Percentiles rank a stretch among this genome's conserved stretches.
Conservation (phyloP, 2,797 vertebrate genomes). For the Lithobates sylvaticus region DNA sequence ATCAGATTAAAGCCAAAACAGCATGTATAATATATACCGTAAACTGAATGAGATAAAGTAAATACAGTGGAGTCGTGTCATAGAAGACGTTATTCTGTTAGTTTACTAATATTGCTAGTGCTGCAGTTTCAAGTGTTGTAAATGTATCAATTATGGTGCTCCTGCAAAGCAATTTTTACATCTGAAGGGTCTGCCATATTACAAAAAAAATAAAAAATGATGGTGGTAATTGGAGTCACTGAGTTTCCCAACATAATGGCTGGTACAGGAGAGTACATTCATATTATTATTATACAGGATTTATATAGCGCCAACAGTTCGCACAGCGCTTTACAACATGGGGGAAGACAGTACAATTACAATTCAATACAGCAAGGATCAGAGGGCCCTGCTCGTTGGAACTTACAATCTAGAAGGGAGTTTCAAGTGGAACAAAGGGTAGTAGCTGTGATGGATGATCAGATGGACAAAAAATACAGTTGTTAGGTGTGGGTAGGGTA, state of each 20-base stretch:
- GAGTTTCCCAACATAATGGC: not conserved
- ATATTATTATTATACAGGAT: no score
- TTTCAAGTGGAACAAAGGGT: no score
- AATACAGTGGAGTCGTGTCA: not conserved
- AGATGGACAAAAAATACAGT: no score
- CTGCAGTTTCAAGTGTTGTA: not conserved
- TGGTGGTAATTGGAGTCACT: not conserved
- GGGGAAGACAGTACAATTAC: no score
- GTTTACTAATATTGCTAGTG: not conserved
- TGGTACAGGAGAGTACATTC: not conserved
- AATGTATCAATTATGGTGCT: not conserved
- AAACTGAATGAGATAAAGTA: not conserved
- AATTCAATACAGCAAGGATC: no score
- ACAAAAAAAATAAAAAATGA: not conserved
- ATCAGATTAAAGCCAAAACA: not conserved
- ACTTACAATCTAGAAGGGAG: no score
- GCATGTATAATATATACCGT: not conserved
- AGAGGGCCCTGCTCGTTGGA: no score
- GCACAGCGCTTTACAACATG: no score
- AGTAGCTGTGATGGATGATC: no score
- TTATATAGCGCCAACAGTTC: no score
- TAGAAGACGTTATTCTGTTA: not conserved
- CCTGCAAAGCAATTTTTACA: not conserved
- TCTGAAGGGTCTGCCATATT: not conserved
- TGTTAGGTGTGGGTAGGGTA: no score